Conservation (phyloP, 1,140 invertebrate species). For the Drosophila leontia region DNA sequence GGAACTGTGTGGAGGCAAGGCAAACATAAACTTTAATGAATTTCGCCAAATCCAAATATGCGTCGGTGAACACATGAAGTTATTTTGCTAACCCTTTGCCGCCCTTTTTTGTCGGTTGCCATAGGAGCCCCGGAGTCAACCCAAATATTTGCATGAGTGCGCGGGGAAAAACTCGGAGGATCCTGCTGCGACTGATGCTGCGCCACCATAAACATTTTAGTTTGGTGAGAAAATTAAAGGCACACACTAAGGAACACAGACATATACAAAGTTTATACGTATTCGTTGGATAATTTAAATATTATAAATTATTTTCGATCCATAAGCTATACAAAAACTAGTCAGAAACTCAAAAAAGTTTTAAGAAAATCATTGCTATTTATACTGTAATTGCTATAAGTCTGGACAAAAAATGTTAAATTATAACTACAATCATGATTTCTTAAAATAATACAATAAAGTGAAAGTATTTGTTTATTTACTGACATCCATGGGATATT, state of each 20-base stretch:
- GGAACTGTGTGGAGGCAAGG: conserved; percentile 55
- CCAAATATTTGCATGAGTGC: conserved; percentile 79
- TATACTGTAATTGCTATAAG: too few species aligned
- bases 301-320: background rate
- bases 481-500: too few species aligned
- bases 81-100: conserved; percentile 81
- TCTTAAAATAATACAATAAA: too few species aligned
- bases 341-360: too few species aligned
- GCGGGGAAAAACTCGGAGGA: conserved; percentile 48
- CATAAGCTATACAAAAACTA: too few species aligned
- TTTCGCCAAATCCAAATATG: conserved; percentile 77
- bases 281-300: background rate
- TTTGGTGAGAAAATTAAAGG: conserved; percentile 82
- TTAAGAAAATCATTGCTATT: too few species aligned
- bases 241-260: conserved; percentile 33
- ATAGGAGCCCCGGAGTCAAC: conserved; percentile 45
- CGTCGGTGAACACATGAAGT: conserved; percentile 67
- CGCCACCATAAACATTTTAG: conserved; percentile 71
- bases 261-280: conserved; percentile 1
- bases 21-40: conserved; percentile 84
- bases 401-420: too few species aligned
- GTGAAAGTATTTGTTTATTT: too few species aligned
- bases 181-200: conserved; percentile 25
- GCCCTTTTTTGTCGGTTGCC: conserved; percentile 69
- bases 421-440: too few species aligned